Base-by-base conservation (phyloP, 2,888 invertebrate species). In the Drosophila cognata region DNA sequence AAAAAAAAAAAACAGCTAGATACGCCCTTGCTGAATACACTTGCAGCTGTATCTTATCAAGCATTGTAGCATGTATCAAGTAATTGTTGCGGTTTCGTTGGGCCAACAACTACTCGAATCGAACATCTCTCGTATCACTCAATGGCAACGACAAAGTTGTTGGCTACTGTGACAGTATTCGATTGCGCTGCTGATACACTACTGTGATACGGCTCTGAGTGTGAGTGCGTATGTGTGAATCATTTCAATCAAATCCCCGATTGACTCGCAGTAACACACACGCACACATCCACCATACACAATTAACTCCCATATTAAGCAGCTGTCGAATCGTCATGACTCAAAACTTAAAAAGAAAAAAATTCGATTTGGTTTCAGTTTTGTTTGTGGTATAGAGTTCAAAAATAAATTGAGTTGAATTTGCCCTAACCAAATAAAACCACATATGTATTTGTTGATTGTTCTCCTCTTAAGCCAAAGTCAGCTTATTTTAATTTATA, bases 11-110 rank as follows among this genome's bases (percentile, higher is more conserved):
- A n/a, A 7, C 3, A 41, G 21, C 11, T 25, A 25, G 8, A 46
- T 13, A 46, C 46, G 25, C 16, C 46, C 46, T 46, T 46, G 46
- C 11, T 33, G n/a, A 33, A 55, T 41, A 61, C 55, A 41, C 13
- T 50, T 46, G 18, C 55, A 48, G 48, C 53, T 56, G 18, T 72
- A 63, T 62, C 74, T 68, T 78, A 78, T 72, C 63, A 51, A 38
- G 36, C 38, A 59, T 59, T 31, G 58, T 55, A 25, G 52, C 38
- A 50, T 50, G 36, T 55, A 67, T 56, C 65, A 52, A 29, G 53
- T 70, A 55, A 71, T 35, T 70, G 50, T 55, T 77, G 72, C 63
- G 78, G 63, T 68, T 67, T 48, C 31, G 13, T 38, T 64, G 33
- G 28, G 16, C 16, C 25, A 46, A 46, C 46, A 46, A 25, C 43